Evolutionary conservation across 2,113 vertebrate species (phyloP).

Genomic region (Plecotus auritus): DNA sequence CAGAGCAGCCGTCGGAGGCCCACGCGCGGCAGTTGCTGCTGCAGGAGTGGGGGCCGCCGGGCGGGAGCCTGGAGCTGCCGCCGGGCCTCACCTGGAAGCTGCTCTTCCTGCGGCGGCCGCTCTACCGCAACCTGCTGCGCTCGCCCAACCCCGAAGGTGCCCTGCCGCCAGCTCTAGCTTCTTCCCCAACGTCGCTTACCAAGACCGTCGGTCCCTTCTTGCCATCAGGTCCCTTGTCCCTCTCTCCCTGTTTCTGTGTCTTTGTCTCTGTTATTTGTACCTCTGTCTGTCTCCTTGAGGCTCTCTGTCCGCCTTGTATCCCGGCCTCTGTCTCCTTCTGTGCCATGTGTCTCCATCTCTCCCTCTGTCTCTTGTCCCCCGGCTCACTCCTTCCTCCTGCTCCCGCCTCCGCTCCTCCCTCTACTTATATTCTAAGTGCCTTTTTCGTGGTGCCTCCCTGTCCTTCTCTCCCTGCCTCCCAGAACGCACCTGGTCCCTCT

Average conservation of each 20-base stretch:
- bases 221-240: too few relatives aligned
- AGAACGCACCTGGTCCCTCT: background rate
- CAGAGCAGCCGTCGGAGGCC: background rate
- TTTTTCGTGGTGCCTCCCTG: background rate
- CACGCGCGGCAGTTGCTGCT: constrained; percentile 56
- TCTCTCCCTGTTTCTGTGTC: background rate
- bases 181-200: background rate
- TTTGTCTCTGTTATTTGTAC: background rate
- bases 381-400: background rate
- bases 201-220: background rate
- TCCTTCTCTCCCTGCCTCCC: background rate
- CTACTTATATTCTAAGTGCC: background rate
- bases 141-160: constrained; percentile 87
- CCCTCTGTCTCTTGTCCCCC: background rate
- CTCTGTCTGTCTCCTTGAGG: background rate
- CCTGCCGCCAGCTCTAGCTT: too few relatives aligned
- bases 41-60: constrained; percentile 68
- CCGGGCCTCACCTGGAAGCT: constrained; percentile 80
- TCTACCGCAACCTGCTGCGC: constrained; percentile 85
- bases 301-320: background rate
- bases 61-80: constrained; percentile 78
- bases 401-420: background rate
- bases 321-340: background rate
- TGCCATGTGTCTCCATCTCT: background rate
- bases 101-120: constrained; percentile 80